Conservation (phyloP, 2,888 invertebrate species). For the Osedax fenrisi region DNA sequence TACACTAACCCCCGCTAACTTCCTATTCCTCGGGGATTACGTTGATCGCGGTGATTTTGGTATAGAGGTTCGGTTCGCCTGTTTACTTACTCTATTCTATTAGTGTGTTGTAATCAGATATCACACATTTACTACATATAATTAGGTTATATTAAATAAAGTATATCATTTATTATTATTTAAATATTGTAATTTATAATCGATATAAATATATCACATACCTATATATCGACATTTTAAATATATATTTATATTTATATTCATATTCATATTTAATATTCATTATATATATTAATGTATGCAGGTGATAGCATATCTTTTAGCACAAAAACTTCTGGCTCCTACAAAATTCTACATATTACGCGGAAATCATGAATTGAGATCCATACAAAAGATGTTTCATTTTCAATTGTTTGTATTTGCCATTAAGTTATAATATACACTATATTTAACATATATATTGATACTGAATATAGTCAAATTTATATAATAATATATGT, state of each 20-base stretch:
- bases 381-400: constrained; percentile 64
- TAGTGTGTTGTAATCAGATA: background rate
- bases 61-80: constrained; percentile 53
- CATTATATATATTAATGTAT: too few relatives aligned
- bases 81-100: background rate
- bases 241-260: too few relatives aligned
- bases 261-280: too few relatives aligned
- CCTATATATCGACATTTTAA: too few relatives aligned
- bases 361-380: constrained; percentile 67
- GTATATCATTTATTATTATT: too few relatives aligned
- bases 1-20: constrained; percentile 57
- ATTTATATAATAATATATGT: too few relatives aligned
- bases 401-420: constrained; percentile 58
- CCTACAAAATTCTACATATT: constrained; percentile 59
- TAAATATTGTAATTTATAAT: too few relatives aligned
- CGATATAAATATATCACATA: too few relatives aligned
- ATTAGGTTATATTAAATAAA: too few relatives aligned
- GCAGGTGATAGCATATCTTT: constrained; percentile 60
- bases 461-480: too few relatives aligned
- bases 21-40: constrained; percentile 66
- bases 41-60: constrained; percentile 64
- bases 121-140: too few relatives aligned
- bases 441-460: too few relatives aligned
- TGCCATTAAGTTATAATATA: constrained; percentile 21
- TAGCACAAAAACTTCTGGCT: constrained; percentile 61